phyloP scores from a whole-genome alignment of 1,140 invertebrate species.

The Sitophilus oryzae region DNA sequence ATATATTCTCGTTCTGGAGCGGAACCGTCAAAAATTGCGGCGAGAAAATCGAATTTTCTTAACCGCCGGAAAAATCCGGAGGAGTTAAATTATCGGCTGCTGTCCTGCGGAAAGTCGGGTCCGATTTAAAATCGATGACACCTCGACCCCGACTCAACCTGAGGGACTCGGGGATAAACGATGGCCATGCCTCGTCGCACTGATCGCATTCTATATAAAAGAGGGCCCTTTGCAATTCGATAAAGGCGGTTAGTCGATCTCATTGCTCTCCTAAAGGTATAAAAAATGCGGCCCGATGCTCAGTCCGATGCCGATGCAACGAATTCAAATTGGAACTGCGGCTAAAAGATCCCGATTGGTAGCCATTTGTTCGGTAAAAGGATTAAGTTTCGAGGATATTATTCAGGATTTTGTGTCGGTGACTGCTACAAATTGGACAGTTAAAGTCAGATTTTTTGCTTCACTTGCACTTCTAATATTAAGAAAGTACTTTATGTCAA shows the following conservation, averaged over 20 bases:
- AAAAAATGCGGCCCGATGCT: slow-evolving; percentile 18
- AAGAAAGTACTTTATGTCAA: too few species aligned
- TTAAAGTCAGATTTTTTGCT: background rate
- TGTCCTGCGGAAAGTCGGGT: background rate
- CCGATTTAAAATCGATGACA: slow-evolving; percentile 1
- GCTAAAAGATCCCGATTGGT: slow-evolving; percentile 1
- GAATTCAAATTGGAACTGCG: slow-evolving; percentile 26
- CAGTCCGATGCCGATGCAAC: slow-evolving; percentile 29
- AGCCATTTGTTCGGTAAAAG: background rate
- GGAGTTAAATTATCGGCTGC: slow-evolving; percentile 1
- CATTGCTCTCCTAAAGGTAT: slow-evolving; percentile 30
- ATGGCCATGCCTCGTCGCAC: slow-evolving; percentile 23
- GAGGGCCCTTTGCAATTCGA: slow-evolving; percentile 31
- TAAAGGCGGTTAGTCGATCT: slow-evolving; percentile 32
- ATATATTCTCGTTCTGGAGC: too few species aligned
- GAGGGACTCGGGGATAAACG: slow-evolving; percentile 25
- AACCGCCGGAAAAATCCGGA: background rate
- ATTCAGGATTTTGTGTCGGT: background rate
- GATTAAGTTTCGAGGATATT: background rate
- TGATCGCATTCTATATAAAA: slow-evolving; percentile 34
- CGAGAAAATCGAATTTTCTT: slow-evolving; percentile 3
- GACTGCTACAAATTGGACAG: background rate
- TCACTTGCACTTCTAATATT: too few species aligned
- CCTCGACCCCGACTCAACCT: slow-evolving; percentile 16
- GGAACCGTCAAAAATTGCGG: too few species aligned